Percentiles rank a stretch among this genome's conserved stretches.
Evolutionary conservation across 2,888 invertebrate species (phyloP).

Genomic region (Eupithecia subfuscata): DNA sequence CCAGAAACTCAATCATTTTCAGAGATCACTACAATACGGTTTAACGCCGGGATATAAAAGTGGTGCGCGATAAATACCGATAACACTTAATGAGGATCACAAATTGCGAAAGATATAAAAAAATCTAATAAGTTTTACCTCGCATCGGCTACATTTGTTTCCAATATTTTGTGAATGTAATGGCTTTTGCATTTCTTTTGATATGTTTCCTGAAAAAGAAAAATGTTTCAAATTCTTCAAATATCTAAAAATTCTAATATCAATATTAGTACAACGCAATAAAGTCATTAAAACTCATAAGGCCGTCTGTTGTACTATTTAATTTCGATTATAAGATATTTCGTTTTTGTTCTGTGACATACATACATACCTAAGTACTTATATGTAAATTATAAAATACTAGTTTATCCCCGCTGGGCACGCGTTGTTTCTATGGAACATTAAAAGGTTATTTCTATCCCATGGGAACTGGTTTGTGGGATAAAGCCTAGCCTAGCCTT

Average conservation of each 20-base stretch:
- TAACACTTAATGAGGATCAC: background rate
- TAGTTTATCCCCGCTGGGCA: too few relatives aligned
- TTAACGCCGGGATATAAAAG: background rate
- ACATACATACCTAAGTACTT: too few relatives aligned
- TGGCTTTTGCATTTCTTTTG: constrained; percentile 89
- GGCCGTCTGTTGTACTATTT: too few relatives aligned
- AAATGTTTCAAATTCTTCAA: background rate
- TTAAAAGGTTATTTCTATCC: too few relatives aligned
- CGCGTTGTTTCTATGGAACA: too few relatives aligned
- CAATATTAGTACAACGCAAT: background rate
- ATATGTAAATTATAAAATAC: too few relatives aligned
- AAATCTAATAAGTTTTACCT: constrained; percentile 62
- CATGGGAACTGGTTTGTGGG: too few relatives aligned
- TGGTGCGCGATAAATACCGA: background rate
- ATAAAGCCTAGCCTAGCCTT: too few relatives aligned
- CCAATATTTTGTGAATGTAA: constrained; percentile 82
- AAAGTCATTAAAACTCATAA: too few relatives aligned
- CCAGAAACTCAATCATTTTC: too few relatives aligned
- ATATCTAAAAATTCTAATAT: background rate
- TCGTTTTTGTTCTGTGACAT: too few relatives aligned
- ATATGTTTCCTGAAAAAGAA: constrained; percentile 87
- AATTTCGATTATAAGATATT: too few relatives aligned
- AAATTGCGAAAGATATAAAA: background rate
- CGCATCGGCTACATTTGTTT: constrained; percentile 80
- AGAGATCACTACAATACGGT: background rate